Evolutionary conservation across 2,888 invertebrate genomes (phyloP).

Genomic region (Archaeoteleia sp.): DNA sequence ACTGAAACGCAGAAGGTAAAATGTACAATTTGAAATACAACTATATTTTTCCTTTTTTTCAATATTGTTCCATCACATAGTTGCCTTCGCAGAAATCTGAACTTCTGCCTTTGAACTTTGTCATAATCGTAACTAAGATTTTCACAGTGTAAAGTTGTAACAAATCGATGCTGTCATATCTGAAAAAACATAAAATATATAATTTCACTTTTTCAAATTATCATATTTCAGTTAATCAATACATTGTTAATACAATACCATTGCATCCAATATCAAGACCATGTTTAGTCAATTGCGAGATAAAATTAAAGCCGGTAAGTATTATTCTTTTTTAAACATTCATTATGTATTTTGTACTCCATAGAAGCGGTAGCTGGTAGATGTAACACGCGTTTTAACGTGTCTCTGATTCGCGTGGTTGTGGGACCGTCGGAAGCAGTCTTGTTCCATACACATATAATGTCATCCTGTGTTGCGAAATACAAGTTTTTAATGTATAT

Average conservation of each 20-base stretch:
- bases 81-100: slow-evolving; percentile 15
- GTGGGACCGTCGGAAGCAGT: slow-evolving; percentile 93
- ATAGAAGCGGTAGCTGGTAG: slow-evolving; percentile 93
- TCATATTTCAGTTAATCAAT: no score
- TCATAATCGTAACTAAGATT: slow-evolving; percentile 37
- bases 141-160: slow-evolving; percentile 9
- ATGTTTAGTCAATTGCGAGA: slow-evolving; percentile 27
- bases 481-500: neutral
- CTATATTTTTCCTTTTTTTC: slow-evolving; percentile 39
- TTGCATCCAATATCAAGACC: slow-evolving; percentile 1
- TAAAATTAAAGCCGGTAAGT: slow-evolving; percentile 54
- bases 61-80: slow-evolving; percentile 47
- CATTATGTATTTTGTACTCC: slow-evolving; percentile 93
- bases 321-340: slow-evolving; percentile 82
- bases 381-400: slow-evolving; percentile 94
- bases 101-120: slow-evolving; percentile 32
- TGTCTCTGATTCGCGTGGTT: slow-evolving; percentile 94
- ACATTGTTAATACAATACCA: slow-evolving; percentile 7
- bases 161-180: slow-evolving; percentile 2
- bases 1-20: slow-evolving; percentile 37
- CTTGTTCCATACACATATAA: slow-evolving; percentile 97
- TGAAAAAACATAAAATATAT: slow-evolving; percentile 10
- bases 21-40: slow-evolving; percentile 46
- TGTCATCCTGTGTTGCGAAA: slow-evolving; percentile 84
- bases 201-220: neutral